Percentiles rank a stretch among this genome's conserved stretches.
Conservation (phyloP, 2,113 vertebrate genomes). For the Hydrochoerus hydrochaeris region DNA sequence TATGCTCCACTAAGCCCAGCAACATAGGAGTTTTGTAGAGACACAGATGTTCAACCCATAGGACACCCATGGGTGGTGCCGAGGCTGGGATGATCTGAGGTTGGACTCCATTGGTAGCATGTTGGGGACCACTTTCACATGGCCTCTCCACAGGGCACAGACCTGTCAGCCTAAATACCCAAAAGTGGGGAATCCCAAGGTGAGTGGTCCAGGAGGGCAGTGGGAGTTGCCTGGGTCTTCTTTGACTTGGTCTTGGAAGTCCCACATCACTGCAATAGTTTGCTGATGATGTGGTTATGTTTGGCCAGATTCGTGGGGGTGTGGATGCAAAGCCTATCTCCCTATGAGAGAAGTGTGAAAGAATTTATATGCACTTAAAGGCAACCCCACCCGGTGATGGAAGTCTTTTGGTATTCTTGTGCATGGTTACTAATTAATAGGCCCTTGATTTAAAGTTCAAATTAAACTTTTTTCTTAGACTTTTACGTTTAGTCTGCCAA, state of each 20-base stretch:
- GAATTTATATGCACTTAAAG: constrained; percentile 16
- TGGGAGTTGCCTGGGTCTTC: neutral
- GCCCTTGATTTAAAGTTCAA: neutral
- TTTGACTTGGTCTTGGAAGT: neutral
- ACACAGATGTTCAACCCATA: neutral
- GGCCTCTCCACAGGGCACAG: neutral
- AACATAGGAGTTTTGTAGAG: neutral
- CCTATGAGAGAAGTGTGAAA: neutral
- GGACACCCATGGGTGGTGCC: neutral
- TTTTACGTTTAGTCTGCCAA: neutral
- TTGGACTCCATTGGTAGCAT: neutral
- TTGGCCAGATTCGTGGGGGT: constrained; percentile 11
- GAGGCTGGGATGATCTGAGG: neutral
- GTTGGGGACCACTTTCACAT: neutral
- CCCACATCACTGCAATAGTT: neutral
- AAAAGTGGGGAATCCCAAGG: neutral
- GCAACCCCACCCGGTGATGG: neutral
- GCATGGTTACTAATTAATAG: neutral
- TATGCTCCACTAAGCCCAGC: neutral
- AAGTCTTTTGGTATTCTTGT: neutral
- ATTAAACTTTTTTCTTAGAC: constrained; percentile 19
- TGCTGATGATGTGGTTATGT: neutral
- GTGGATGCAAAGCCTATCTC: neutral
- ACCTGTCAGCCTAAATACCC: neutral
- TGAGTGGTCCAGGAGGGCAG: neutral